Evolutionary conservation across 2,113 vertebrate species (phyloP), one percentile per base, ranked within the genome.

Genomic region (Ceyx melanurus): DNA sequence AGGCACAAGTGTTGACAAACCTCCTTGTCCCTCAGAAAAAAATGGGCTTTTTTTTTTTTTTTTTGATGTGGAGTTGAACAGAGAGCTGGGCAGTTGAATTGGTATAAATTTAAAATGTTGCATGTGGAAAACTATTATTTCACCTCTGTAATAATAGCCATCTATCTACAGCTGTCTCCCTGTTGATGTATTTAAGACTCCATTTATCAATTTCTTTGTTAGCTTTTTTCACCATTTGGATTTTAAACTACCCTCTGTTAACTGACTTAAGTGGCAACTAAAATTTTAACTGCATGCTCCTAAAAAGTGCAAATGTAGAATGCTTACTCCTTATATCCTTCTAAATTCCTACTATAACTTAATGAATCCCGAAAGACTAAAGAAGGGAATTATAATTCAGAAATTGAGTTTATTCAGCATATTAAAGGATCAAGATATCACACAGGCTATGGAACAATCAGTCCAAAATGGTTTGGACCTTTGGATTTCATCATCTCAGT

Each of bases 401-500:
- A 76, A 79, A 75, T 5, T 51, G 25, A 89, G 58, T 12, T 72
- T 96, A 65, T 70, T 46, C 15, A 46, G 8, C 78, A 25, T 81
- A 67, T 71, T 82, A 83, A 76, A 84, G 65, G 37, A 79, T 79
- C 31, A 79, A 40, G 28, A 45, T 82, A 66, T 20, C 43, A 57
- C 15, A 4, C 43, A 65, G 45, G 7, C 23, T 83, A 83, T 33
- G 56, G 57, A 92, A 74, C 6, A 11, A 65, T 57, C 50, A 84
- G 15, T 62, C 53, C 33, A 85, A 73, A 91, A 51, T 25, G 8
- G 18, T 88, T 88, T 94, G 26, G 45, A 72, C 33, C 53, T 95
- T 90, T 85, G 65, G 88, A 93, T 70, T 33, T 54, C 20, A 93
- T 82, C 50, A 54, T 92, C 53, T 86, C n/a, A 87, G 65, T 60